These are phyloP conservation scores for Solenodon paradoxus DNA, from an alignment of 2,113 vertebrate genomes.

Conservation along the genomic window DNA sequence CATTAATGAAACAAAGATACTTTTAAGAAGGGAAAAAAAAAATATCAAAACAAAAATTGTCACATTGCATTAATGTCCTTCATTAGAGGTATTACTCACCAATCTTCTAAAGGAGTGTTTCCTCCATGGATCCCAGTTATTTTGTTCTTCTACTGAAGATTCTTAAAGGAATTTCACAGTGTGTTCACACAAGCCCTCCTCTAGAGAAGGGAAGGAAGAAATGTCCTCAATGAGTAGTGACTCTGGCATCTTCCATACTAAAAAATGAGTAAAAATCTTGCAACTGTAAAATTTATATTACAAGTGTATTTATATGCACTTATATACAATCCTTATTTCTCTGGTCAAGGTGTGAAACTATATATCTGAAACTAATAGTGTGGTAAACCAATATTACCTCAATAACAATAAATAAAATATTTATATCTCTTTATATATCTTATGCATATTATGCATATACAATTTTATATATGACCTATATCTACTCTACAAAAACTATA, in stretches of 20 bases:
- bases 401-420: no score
- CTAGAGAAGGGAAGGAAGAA: background rate
- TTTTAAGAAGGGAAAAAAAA: no score
- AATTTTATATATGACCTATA: background rate
- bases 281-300: background rate
- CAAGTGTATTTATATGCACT: background rate
- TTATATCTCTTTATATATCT: background rate
- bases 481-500: background rate
- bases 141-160: background rate
- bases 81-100: background rate
- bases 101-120: background rate
- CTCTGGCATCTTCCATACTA: background rate
- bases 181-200: background rate
- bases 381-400: no score
- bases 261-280: background rate
- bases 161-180: background rate
- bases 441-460: background rate
- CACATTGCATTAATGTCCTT: background rate
- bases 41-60: background rate
- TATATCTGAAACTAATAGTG: no score
- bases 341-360: no score
- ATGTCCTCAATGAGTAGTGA: background rate
- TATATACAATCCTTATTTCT: background rate
- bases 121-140: background rate
- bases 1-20: no score